These are phyloP conservation scores for Onychomys arenicola DNA, from an alignment of 2,797 vertebrate species.

Conservation along the genomic window DNA sequence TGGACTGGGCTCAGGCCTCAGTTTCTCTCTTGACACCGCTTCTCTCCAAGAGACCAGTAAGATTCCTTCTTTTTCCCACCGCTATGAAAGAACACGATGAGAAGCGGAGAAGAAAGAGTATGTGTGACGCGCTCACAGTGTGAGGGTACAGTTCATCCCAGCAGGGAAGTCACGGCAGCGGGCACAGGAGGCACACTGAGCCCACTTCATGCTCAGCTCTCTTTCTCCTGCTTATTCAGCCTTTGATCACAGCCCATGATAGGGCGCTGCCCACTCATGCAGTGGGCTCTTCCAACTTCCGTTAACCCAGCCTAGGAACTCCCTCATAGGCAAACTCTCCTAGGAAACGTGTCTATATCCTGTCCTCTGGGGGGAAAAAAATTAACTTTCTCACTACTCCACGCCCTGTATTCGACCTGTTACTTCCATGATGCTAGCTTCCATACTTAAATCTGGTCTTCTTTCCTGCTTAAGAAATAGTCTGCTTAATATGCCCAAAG, in stretches of 20 bases:
- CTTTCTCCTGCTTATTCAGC: not conserved
- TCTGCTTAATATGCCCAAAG: slow-evolving; percentile 30
- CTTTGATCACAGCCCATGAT: not conserved
- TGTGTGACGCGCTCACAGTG: not conserved
- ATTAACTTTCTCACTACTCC: not conserved
- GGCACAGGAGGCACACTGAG: not conserved
- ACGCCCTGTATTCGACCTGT: not conserved
- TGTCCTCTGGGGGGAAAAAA: too few species aligned
- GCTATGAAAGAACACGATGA: not conserved
- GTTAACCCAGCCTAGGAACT: not conserved
- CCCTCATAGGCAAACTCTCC: not conserved
- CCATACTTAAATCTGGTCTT: not conserved
- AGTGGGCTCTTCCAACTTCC: not conserved
- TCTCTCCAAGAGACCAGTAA: not conserved
- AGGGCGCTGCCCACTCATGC: not conserved
- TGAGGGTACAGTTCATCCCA: not conserved
- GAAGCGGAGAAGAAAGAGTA: too few species aligned
- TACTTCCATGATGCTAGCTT: not conserved
- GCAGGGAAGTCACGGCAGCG: not conserved
- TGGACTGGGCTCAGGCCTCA: not conserved
- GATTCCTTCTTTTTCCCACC: not conserved
- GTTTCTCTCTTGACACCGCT: not conserved
- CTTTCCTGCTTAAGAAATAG: not conserved
- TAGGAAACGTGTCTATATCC: not conserved
- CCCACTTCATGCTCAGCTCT: not conserved